phyloP scores from a whole-genome alignment of 2,888 invertebrate species.

The Catocala fraxini region DNA sequence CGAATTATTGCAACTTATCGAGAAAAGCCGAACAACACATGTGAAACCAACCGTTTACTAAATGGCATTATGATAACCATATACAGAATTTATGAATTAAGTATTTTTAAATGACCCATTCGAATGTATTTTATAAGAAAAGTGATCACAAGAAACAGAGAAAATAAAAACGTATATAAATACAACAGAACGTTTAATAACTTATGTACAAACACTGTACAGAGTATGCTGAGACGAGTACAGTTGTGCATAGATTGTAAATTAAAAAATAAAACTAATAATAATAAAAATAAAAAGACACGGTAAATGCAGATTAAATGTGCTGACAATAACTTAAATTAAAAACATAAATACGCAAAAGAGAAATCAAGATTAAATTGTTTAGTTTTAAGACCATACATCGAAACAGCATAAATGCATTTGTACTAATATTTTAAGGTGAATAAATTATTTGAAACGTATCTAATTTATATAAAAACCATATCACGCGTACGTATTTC shows the following conservation, averaged over 20 bases:
- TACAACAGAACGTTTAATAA: constrained; percentile 77
- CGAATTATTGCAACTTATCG: no score
- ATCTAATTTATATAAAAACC: no score
- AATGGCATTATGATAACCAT: no score
- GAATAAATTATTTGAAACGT: no score
- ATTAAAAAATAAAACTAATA: constrained; percentile 50
- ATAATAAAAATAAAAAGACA: constrained; percentile 53
- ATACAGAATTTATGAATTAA: no score
- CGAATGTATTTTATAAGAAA: no score
- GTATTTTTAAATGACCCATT: no score
- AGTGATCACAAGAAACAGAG: constrained; percentile 12
- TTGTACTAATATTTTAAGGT: no score
- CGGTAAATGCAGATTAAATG: constrained; percentile 77
- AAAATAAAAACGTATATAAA: constrained; percentile 56
- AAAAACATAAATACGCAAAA: constrained; percentile 42
- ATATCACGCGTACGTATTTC: no score
- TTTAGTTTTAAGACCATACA: constrained; percentile 45
- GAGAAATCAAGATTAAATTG: constrained; percentile 30
- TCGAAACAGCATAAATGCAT: neutral
- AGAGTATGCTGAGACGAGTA: constrained; percentile 45
- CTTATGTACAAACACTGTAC: constrained; percentile 71
- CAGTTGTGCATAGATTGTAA: constrained; percentile 41
- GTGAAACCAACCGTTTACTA: no score
- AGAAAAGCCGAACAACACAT: no score
- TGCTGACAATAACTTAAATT: constrained; percentile 61